Evolutionary conservation across 37 sponge, comb jelly and placozoan genomes (phyloP), one percentile per base, ranked within the genome.

Genomic region (Theonella swinhoei): DNA sequence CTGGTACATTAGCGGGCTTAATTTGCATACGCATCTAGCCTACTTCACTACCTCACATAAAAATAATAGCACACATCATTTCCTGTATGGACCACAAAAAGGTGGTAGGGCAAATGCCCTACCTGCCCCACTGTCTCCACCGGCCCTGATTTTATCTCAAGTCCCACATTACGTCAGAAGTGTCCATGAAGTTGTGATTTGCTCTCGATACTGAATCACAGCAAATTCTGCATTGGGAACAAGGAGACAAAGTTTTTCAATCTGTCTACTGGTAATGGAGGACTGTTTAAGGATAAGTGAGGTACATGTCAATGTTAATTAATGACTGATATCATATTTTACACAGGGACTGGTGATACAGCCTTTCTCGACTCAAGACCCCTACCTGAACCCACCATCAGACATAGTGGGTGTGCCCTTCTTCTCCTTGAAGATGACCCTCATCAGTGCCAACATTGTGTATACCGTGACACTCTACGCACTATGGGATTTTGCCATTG

Each of bases 161-260:
- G 64, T 28, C 26, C 26, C 26, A 28, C 26, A 9, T n/a, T 7
- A 28, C 26, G 64, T n/a, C 24, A 29, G 9, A 63, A 28, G 64
- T 63, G 64, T n/a, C n/a, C n/a, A n/a, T n/a, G n/a, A n/a, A n/a
- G n/a, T n/a, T n/a, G n/a, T n/a, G n/a, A n/a, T n/a, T n/a, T n/a
- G n/a, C n/a, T n/a, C n/a, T n/a, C n/a, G n/a, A n/a, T n/a, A n/a
- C n/a, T n/a, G n/a, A n/a, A n/a, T n/a, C n/a, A 38, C 39, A 38
- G 36, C 73, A 72, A 72, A 35, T n/a, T 36, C 36, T 72, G 73
- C 39, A 35, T 72, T 30, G 73, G 73, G 73, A 72, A 72, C 38
- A 37, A 37, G 38, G 73, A 72, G 22, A n/a, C 36, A 34, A 72
- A 72, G 22, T 39, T 72, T 35, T 26, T 72, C 26, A 19, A 72